These are phyloP conservation scores for Capitulum mitella DNA, from an alignment of 2,888 invertebrate species.

Conservation along the genomic window DNA sequence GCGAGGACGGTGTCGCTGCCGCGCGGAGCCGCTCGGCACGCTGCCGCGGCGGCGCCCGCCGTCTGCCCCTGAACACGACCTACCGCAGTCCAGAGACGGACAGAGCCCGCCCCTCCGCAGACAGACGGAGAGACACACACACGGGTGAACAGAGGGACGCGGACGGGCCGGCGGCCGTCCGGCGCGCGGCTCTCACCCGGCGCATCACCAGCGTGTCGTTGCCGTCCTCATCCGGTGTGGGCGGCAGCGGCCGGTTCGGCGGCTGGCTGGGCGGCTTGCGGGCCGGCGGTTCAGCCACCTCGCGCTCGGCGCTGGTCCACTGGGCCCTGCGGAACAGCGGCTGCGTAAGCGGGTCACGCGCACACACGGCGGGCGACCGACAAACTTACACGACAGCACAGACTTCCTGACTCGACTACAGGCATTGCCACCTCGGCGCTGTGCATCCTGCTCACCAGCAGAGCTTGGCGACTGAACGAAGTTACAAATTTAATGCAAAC, in stretches of 20 bases:
- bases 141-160: background rate
- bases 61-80: too few species aligned
- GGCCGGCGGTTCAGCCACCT: background rate
- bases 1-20: too few species aligned
- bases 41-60: too few species aligned
- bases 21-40: too few species aligned
- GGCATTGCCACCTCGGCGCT: too few species aligned
- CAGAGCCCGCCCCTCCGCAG: background rate
- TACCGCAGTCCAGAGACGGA: background rate
- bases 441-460: too few species aligned
- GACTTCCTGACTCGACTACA: too few species aligned
- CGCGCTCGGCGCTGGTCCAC: slow-evolving; percentile 21
- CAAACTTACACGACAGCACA: too few species aligned
- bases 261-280: slow-evolving; percentile 42
- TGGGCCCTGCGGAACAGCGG: slow-evolving; percentile 30
- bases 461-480: too few species aligned
- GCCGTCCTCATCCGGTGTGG: slow-evolving; percentile 74
- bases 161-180: background rate
- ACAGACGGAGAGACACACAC: slow-evolving; percentile 23
- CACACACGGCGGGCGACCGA: too few species aligned
- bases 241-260: slow-evolving; percentile 86
- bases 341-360: too few species aligned
- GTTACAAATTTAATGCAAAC: too few species aligned
- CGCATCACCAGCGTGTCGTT: slow-evolving; percentile 79
- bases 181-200: slow-evolving; percentile 58